Evolutionary conservation across 2,113 vertebrate species (phyloP), one percentile per base, ranked within the genome.

Genomic region (Clupea harengus): DNA sequence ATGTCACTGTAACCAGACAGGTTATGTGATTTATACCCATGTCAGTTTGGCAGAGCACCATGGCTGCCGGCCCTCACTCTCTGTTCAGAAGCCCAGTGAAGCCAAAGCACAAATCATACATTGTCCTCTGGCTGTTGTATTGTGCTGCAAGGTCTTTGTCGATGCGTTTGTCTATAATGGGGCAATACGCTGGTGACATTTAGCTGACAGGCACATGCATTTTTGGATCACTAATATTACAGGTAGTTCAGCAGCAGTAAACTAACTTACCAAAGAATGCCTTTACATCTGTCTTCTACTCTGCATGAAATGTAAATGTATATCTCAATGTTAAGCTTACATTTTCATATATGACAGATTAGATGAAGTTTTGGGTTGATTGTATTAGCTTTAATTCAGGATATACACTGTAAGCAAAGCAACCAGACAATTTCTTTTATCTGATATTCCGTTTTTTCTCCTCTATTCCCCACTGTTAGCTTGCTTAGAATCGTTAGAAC

Each of bases 1-100:
- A 72, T 88, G 85, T 89, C 89, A 87, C 45, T 20, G 20, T 88
- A 90, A 90, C 80, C 84, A 90, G 89, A 87, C 89, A 85, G 86
- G 83, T 84, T 64, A 45, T 72, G 85, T 87, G 84, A 87, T 88
- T 87, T 85, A 86, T 88, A 83, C 75, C 80, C 81, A 83, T 84
- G 83, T 83, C 81, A 75, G 44, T 22, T 46, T 84, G 67, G 82
- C 82, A 49, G 85, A 32, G 64, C 64, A 72, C 64, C 25, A 32
- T 32, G 25, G 64, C 64, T 72, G 64, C 64, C 64, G 25, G 64
- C 64, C 64, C 64, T 72, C 64, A 72, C 25, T 72, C 64, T 72
- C 13, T 28, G n/a, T 72, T 32, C 64, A 28, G 11, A 2, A 39
- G 0, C 22, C 1, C 25, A 9, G 9, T 72, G 64, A 72, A 9